Evolutionary conservation across 2,888 invertebrate species (phyloP), one percentile per base, ranked within the genome.

Genomic region (Agapostemon virescens): DNA sequence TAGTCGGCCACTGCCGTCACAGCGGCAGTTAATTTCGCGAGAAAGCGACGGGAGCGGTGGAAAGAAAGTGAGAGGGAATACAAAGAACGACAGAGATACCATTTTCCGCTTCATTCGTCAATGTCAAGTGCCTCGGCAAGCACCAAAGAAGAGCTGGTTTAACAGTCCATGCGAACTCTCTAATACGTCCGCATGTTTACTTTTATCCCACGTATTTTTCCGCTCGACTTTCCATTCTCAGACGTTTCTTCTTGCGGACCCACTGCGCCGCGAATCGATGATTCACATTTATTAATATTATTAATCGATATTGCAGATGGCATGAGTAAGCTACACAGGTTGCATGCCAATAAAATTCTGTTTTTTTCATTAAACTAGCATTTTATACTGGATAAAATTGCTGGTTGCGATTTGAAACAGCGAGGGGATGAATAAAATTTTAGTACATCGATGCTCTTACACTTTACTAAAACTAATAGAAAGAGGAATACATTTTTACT

Each of bases 61-160:
- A 49, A 20, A 30, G 23, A 36, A 71, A 55, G n/a, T 5, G 68
- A 23, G 82, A 73, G 83, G 71, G 83, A 79, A 68, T 58, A 75
- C 79, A 77, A 81, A 73, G 80, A 78, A 76, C 70, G 79, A 77
- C 69, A 77, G 78, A 74, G 86, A 88, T 89, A 88, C 84, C 87
- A 90, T 88, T 90, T 89, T 88, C 87, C 81, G 89, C 88, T 89
- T 86, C 90, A 92, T 92, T 86, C 89, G 90, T 92, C 92, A 91
- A 88, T 84, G 92, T 91, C 92, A 90, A 74, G 84, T 69, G 63
- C 49, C 49, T 73, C 38, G 77, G 73, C 69, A 38, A 58, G 42
- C 63, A 72, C 61, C 63, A 82, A 86, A 86, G 84, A 86, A 86
- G 84, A 74, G 70, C 64, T 77, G 75, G 78, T 72, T 77, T 77